phyloP scores from a whole-genome alignment of 2,113 vertebrate genomes.

The Mobula hypostoma region DNA sequence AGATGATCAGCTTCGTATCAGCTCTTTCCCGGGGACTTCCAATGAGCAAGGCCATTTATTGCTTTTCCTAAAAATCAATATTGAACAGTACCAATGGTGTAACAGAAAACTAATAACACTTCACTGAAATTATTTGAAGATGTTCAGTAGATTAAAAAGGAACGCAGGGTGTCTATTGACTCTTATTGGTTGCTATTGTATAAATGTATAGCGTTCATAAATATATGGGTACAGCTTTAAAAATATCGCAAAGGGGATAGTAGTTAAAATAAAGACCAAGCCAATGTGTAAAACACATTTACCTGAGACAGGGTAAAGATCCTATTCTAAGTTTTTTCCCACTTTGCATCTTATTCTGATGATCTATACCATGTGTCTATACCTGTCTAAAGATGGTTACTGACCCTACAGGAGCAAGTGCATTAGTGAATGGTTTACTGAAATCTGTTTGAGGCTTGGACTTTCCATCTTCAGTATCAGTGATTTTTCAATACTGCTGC shows the following conservation, averaged over 20 bases:
- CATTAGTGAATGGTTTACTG: not conserved
- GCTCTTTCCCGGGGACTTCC: not conserved
- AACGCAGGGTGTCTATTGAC: not conserved
- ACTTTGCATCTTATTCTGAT: not conserved
- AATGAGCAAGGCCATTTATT: not conserved
- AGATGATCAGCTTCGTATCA: not conserved
- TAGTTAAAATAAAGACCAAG: not conserved
- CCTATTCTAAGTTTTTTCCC: not conserved
- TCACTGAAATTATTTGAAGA: not conserved
- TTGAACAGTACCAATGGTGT: not conserved
- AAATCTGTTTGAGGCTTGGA: not conserved
- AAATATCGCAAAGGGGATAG: not conserved
- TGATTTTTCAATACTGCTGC: not conserved
- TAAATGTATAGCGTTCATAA: not conserved
- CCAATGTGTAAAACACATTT: not conserved
- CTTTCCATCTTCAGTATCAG: not conserved
- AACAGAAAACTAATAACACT: not conserved
- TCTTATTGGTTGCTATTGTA: not conserved
- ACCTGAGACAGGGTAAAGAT: not conserved
- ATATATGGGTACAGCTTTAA: not conserved
- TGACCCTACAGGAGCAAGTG: too few species aligned
- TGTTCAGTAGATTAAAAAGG: not conserved
- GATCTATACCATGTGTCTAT: not conserved
- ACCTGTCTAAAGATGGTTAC: not conserved
- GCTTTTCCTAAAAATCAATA: not conserved